Conservation (phyloP, 2,888 invertebrate species). For the Lottia scabra region DNA sequence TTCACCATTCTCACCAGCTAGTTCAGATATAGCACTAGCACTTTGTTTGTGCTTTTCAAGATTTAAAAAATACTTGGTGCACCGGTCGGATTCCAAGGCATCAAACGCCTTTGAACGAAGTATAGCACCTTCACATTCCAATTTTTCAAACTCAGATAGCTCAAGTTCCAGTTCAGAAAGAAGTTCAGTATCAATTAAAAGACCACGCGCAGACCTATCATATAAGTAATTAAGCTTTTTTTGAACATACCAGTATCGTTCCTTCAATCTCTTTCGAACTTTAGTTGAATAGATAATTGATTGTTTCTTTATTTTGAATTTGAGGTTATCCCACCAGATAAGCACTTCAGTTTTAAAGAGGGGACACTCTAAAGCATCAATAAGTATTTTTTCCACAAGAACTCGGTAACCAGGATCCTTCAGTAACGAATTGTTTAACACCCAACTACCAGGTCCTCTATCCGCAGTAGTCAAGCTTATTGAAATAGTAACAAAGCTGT, state of each 20-base stretch:
- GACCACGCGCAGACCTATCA: background rate
- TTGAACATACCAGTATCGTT: background rate
- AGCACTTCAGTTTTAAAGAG: background rate
- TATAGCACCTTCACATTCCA: background rate
- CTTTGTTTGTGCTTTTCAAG: slow-evolving; percentile 10
- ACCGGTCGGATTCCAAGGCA: background rate
- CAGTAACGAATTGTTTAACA: background rate
- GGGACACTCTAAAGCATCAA: background rate
- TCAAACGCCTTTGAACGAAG: background rate
- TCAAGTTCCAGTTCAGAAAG: background rate
- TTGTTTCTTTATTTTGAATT: background rate
- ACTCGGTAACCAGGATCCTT: background rate
- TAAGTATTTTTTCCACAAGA: background rate
- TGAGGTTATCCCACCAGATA: background rate
- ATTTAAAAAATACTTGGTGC: slow-evolving; percentile 15
- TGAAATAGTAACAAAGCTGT: background rate
- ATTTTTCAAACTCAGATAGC: background rate
- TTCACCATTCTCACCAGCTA: background rate
- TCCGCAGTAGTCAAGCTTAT: background rate
- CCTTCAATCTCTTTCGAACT: background rate
- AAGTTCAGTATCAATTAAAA: background rate
- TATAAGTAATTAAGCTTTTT: background rate
- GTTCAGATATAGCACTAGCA: slow-evolving; percentile 5
- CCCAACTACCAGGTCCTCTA: background rate
- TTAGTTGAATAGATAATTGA: background rate